Evolutionary conservation across 2,113 vertebrate genomes (phyloP), one percentile per base, ranked within the genome.

Genomic region (Pseudopipra pipra): DNA sequence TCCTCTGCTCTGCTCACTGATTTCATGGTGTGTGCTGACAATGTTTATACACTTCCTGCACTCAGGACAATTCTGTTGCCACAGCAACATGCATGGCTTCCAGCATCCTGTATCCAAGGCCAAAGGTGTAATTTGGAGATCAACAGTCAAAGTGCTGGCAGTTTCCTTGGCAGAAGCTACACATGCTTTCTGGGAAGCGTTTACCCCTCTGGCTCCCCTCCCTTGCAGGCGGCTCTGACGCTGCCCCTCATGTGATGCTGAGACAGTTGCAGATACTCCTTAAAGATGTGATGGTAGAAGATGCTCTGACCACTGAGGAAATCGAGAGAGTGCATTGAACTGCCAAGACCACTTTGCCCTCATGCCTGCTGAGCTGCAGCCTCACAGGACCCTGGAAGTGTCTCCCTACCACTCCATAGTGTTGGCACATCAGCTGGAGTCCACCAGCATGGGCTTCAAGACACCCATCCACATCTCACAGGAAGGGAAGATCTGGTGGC

Each of bases 71-170:
- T 97, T 97, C 94, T 67, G 98, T 98, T 98, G 97, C 98, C 94
- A 95, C 94, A 97, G 98, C 97, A 98, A 98, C 98, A 18, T 47
- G 87, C 35, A 63, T 95, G 94, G 87, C 91, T 97, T 87, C 94
- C 93, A 94, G 85, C 83, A 96, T 96, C 95, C 94, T 8, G 33
- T 81, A 89, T 95, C 91, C 2, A 0, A 95, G 97, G 87, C 95
- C 97, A 98, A 97, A 97, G 98, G 97, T 98, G 91, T 98, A 98
- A 98, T 98, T 98, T 98, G 97, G 96, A 97, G 95, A 98, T 98
- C 98, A 98, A 92, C 94, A 97, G 91, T 90, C 89, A 77, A 94
- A 71, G 84, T 43, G 59, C 72, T 97, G 94, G 90, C 96, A 97
- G 94, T 94, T 97, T 97, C 94, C 93, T 87, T 58, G 43, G 72